phyloP scores from a whole-genome alignment of 2,797 vertebrate species.

The Macropodus opercularis region DNA sequence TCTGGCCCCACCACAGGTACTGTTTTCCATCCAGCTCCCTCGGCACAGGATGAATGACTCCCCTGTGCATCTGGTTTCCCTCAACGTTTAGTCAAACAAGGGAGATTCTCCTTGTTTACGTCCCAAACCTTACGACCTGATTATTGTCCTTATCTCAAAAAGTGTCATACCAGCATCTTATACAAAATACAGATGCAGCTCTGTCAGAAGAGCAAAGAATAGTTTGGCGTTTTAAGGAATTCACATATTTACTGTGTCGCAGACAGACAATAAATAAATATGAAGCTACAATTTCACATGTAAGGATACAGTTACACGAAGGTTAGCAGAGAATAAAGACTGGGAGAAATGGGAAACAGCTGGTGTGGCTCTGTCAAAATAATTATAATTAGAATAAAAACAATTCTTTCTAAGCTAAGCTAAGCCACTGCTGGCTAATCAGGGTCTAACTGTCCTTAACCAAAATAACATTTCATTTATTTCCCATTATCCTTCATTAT shows the following conservation, averaged over 20 bases:
- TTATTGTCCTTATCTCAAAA: constrained; percentile 29
- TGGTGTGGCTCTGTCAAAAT: no score
- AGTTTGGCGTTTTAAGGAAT: neutral
- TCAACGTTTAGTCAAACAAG: constrained; percentile 50
- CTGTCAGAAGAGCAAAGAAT: neutral
- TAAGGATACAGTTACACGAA: no score
- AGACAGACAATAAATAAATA: no score
- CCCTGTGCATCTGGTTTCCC: constrained; percentile 55
- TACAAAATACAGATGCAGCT: neutral
- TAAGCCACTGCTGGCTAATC: no score
- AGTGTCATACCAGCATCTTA: neutral
- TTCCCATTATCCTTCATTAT: no score
- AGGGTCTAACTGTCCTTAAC: no score
- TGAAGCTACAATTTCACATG: no score
- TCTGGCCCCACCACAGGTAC: constrained; percentile 34
- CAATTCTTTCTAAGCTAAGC: no score
- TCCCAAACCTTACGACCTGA: constrained; percentile 31
- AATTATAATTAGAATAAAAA: no score
- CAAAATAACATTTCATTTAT: no score
- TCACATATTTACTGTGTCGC: neutral
- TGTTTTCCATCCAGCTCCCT: constrained; percentile 47
- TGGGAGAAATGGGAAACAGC: no score
- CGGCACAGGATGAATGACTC: constrained; percentile 51
- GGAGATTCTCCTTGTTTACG: constrained; percentile 24
- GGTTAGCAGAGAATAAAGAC: no score